Percentiles rank a stretch among this genome's conserved stretches.
These are phyloP conservation scores for Euwallacea fornicatus DNA, from an alignment of 1,140 invertebrate genomes.

Conservation along the genomic window DNA sequence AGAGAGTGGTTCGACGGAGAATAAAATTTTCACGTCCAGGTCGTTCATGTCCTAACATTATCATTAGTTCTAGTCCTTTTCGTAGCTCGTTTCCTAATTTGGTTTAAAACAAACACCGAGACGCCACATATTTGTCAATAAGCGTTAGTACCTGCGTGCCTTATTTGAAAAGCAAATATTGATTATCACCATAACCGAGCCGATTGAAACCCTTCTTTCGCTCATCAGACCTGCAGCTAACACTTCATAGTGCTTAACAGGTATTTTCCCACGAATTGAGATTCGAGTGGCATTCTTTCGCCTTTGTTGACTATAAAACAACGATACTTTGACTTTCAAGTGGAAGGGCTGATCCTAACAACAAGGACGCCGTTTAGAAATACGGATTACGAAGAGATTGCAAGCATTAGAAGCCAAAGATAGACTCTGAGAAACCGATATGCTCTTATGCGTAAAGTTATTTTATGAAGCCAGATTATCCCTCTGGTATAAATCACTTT, in stretches of 20 bases:
- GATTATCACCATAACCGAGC: slow-evolving; percentile 21
- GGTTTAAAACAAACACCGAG: neutral
- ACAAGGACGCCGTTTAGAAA: too few relatives aligned
- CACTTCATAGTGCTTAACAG: slow-evolving; percentile 23
- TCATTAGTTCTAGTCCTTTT: too few relatives aligned
- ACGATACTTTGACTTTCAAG: neutral
- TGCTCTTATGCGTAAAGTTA: too few relatives aligned
- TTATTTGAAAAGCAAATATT: slow-evolving; percentile 32
- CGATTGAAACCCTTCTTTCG: slow-evolving; percentile 25
- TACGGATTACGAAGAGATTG: too few relatives aligned
- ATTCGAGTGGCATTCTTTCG: slow-evolving; percentile 21
- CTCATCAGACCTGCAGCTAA: slow-evolving; percentile 16
- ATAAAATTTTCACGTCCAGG: too few relatives aligned
- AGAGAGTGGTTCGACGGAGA: too few relatives aligned
- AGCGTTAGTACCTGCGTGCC: slow-evolving; percentile 15
- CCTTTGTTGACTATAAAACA: slow-evolving; percentile 15
- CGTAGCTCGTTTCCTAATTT: too few relatives aligned
- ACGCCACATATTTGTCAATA: slow-evolving; percentile 28
- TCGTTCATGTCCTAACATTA: too few relatives aligned
- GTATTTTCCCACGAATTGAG: slow-evolving; percentile 23
- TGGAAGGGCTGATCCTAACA: too few relatives aligned
- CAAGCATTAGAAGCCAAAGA: too few relatives aligned
- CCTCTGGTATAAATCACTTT: slow-evolving; percentile 6
- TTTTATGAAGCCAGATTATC: slow-evolving; percentile 4
- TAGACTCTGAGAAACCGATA: too few relatives aligned